Base-by-base conservation (phyloP, 2,888 invertebrate genomes). In the Oscheius myriophilus region DNA sequence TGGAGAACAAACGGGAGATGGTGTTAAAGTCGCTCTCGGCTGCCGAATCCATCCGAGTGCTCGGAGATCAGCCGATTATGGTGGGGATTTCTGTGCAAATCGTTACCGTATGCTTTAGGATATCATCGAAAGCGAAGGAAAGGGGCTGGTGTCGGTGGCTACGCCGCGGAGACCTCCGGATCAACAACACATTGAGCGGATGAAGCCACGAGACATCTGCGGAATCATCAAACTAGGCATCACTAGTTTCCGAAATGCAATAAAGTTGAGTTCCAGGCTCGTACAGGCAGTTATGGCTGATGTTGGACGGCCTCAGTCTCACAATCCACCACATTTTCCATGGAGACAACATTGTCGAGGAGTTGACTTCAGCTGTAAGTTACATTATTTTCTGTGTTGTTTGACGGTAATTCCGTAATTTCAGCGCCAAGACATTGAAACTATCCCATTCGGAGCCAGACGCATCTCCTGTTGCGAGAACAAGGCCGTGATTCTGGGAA, bases 391-490 rank as follows among this genome's bases (percentile, higher is more conserved):
- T 3, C n/a, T n/a, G n/a, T n/a, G n/a, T n/a, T n/a, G n/a, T n/a
- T n/a, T n/a, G n/a, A n/a, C n/a, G n/a, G n/a, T n/a, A n/a, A n/a
- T n/a, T n/a, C n/a, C n/a, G n/a, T n/a, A 21, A 26, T 21, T 42
- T 42, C 62, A 72, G 70, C 52, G 72, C 51, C 25, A 55, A 11
- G 79, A 79, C 54, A 71, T 66, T 6, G 79, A 79, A 42, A 46
- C 54, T 6, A 69, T 79, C 26, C 63, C 77, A 12, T 79, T 79
- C 57, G 18, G 53, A 2, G 72, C 72, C 2, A 57, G 54, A 12
- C 51, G 68, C 21, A 58, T 79, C 16, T 21, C 57, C 25, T 70
- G 71, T 1, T 63, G 55, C 18, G 78, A 69, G 12, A 73, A 76
- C 55, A 67, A 72, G 0, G 42, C 72, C 0, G 72, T 72, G 9